phyloP scores from a whole-genome alignment of 2,888 invertebrate species.

The Atherix ibis region DNA sequence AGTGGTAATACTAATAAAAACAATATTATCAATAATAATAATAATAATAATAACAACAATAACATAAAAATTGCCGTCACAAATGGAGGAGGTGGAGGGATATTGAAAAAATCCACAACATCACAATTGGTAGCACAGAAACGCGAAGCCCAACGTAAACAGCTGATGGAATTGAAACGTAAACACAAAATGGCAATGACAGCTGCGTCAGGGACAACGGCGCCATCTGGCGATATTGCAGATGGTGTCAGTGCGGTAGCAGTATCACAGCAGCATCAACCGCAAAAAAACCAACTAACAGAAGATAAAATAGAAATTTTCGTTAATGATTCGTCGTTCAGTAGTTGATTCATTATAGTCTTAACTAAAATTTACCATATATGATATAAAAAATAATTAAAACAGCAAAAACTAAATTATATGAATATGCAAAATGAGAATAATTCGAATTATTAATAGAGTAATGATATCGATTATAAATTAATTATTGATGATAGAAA shows the following conservation, averaged over 20 bases:
- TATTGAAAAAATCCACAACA: conserved; percentile 14
- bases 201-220: conserved; percentile 1
- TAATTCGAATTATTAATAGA: too few relatives aligned
- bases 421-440: conserved; percentile 3
- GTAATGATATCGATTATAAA: too few relatives aligned
- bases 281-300: conserved; percentile 4
- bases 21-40: conserved; percentile 9
- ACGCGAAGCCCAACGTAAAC: conserved; percentile 57
- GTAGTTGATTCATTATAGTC: conserved; percentile 18
- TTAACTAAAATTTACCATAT: conserved; percentile 4
- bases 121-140: conserved; percentile 35
- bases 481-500: too few relatives aligned
- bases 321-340: conserved; percentile 16
- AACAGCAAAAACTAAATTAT: conserved; percentile 1
- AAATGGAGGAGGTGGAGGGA: too few relatives aligned
- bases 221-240: too few relatives aligned
- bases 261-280: too few relatives aligned
- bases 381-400: conserved; percentile 1
- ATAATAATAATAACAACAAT: too few relatives aligned
- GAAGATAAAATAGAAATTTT: conserved; percentile 17
- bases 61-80: too few relatives aligned
- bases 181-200: conserved; percentile 26
- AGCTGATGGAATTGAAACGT: conserved; percentile 50
- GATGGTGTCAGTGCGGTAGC: too few relatives aligned
- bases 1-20: conserved; percentile 8